These are phyloP conservation scores for Tonatia bakeri DNA, from an alignment of 2,113 vertebrate genomes.

Conservation along the genomic window DNA sequence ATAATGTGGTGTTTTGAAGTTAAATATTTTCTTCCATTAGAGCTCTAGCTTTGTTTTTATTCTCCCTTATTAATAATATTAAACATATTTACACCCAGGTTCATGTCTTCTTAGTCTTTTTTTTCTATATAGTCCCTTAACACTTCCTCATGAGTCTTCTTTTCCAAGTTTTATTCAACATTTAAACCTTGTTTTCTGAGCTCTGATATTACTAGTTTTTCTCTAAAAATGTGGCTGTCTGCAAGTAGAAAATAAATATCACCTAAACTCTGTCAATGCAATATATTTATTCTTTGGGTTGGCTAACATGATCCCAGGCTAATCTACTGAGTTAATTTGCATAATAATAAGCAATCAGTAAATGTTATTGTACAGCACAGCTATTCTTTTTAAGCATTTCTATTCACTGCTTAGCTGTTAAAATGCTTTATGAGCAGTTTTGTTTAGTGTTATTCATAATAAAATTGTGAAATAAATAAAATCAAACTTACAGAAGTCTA, in stretches of 20 bases:
- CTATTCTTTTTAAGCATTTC: conserved; percentile 29
- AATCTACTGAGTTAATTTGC: conserved; percentile 30
- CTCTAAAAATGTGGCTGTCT: background rate
- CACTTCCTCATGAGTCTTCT: background rate
- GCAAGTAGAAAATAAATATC: conserved; percentile 36
- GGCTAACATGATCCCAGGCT: background rate
- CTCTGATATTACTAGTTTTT: background rate
- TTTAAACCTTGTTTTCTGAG: background rate
- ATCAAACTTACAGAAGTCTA: conserved; percentile 27
- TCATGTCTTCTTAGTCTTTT: background rate
- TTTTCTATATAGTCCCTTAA: background rate
- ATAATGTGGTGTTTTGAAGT: background rate
- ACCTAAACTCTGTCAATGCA: background rate
- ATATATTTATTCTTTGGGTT: conserved; percentile 33
- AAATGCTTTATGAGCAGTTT: conserved; percentile 47
- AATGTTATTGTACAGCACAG: background rate
- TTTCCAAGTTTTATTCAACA: background rate
- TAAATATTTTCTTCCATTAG: background rate
- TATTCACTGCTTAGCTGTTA: background rate
- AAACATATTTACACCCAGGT: background rate
- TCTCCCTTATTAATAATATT: background rate
- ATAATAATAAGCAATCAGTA: conserved; percentile 52
- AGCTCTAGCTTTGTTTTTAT: background rate
- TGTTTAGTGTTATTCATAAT: conserved; percentile 37
- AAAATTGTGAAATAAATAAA: conserved; percentile 24